phyloP scores from a whole-genome alignment of 2,113 vertebrate species.

The Orthonyx spaldingii region DNA sequence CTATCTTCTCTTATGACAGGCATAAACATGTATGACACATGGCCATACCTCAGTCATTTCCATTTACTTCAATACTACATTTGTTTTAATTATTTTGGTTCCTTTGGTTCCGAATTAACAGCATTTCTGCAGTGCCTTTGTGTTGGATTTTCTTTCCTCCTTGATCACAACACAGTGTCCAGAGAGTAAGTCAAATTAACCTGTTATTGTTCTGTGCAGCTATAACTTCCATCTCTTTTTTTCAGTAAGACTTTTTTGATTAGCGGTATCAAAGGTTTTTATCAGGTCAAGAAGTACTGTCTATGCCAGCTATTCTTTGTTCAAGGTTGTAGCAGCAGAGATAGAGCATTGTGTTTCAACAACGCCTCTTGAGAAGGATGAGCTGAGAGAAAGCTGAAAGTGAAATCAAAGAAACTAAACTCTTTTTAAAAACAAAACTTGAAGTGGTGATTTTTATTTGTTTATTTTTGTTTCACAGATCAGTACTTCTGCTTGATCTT shows the following conservation, averaged over 20 bases:
- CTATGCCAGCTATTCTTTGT: neutral
- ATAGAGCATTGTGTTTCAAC: slow-evolving; percentile 15
- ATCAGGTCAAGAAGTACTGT: slow-evolving; percentile 10
- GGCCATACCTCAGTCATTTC: neutral
- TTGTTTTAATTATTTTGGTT: neutral
- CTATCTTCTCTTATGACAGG: neutral
- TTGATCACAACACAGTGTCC: neutral
- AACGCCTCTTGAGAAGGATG: neutral
- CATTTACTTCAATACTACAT: neutral
- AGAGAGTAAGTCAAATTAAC: neutral
- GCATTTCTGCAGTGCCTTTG: neutral
- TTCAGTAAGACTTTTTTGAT: slow-evolving; percentile 2
- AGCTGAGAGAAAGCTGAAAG: slow-evolving; percentile 16
- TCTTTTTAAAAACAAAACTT: neutral
- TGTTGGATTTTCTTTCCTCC: neutral
- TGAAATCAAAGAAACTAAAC: slow-evolving; percentile 10
- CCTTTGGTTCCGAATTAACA: neutral
- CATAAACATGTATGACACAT: neutral
- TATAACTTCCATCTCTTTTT: neutral
- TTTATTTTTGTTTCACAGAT: neutral
- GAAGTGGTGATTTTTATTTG: neutral
- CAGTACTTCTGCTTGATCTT: neutral
- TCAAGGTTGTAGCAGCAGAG: neutral
- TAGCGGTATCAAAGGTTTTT: neutral
- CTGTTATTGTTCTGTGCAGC: neutral